These are phyloP conservation scores for Cartodere bifasciata DNA, from an alignment of 2,888 invertebrate genomes.

Conservation along the genomic window DNA sequence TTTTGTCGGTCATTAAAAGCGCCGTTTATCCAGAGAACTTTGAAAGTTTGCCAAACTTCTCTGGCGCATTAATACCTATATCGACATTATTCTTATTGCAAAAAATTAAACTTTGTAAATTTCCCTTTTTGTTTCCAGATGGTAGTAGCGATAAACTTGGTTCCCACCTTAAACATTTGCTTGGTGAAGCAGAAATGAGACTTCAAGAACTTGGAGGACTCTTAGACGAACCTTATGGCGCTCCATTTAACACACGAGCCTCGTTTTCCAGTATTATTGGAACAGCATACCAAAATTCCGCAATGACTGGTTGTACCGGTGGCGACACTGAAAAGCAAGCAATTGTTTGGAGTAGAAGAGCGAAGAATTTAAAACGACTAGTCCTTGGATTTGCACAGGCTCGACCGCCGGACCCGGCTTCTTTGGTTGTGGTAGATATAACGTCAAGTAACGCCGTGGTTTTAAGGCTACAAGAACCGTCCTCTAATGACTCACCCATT, in stretches of 20 bases:
- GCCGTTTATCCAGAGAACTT: too few species aligned
- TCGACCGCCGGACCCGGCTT: conserved; percentile 68
- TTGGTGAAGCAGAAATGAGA: conserved; percentile 72
- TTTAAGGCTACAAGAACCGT: conserved; percentile 54
- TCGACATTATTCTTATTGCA: too few species aligned
- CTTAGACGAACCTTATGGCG: conserved; percentile 33
- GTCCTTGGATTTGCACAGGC: conserved; percentile 80
- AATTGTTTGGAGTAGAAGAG: conserved; percentile 77
- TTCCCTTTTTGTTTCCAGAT: conserved; percentile 37
- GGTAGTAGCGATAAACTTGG: conserved; percentile 61
- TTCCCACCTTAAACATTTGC: conserved; percentile 59
- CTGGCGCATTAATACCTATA: too few species aligned
- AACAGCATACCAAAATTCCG: conserved; percentile 30
- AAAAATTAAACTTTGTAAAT: conserved; percentile 1
- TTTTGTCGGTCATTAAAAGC: too few species aligned
- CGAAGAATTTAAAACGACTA: conserved; percentile 62
- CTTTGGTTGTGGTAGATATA: conserved; percentile 66
- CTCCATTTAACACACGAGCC: conserved; percentile 38
- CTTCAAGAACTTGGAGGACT: conserved; percentile 62
- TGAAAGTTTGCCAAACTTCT: too few species aligned
- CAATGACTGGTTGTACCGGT: conserved; percentile 50
- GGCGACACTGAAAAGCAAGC: conserved; percentile 71
- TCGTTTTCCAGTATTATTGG: conserved; percentile 47
- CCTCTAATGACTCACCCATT: conserved; percentile 59
- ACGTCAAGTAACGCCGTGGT: conserved; percentile 59